Percentiles rank a stretch among this genome's conserved stretches.
phyloP scores from a whole-genome alignment of 2,888 invertebrate species.

The Orgyia antiqua region DNA sequence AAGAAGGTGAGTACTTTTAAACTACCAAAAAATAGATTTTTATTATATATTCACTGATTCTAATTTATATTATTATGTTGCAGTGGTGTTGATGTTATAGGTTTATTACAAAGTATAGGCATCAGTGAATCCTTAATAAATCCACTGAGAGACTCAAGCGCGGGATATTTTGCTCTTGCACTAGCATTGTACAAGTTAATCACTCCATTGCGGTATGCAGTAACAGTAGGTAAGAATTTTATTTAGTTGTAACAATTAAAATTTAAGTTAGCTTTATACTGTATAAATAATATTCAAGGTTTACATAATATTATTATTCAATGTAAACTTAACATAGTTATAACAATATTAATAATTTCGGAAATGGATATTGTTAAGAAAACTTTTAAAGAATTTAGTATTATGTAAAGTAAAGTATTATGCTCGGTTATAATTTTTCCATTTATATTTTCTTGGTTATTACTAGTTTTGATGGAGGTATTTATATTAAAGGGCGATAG shows the following conservation, averaged over 20 bases:
- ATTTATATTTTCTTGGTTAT: too few relatives aligned
- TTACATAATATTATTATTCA: not conserved
- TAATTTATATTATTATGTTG: constrained; percentile 36
- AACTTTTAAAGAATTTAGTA: too few relatives aligned
- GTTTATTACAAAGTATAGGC: constrained; percentile 85
- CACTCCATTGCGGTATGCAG: constrained; percentile 94
- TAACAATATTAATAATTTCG: too few relatives aligned
- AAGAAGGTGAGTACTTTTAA: constrained; percentile 82
- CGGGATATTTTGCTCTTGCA: constrained; percentile 93
- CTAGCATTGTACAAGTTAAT: constrained; percentile 96
- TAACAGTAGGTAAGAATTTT: constrained; percentile 86
- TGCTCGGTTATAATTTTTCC: too few relatives aligned
- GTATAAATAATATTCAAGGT: not conserved
- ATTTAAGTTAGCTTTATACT: not conserved
- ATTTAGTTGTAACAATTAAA: not conserved
- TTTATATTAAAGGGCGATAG: too few relatives aligned
- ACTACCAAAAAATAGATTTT: not conserved
- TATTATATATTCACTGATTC: constrained; percentile 4
- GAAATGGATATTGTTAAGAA: too few relatives aligned
- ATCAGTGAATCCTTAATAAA: constrained; percentile 87
- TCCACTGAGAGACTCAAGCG: constrained; percentile 86
- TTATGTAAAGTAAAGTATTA: too few relatives aligned
- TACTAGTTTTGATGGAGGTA: too few relatives aligned
- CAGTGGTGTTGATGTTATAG: constrained; percentile 95
- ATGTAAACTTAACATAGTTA: not conserved